phyloP scores from a whole-genome alignment of 2,797 vertebrate genomes.

The Miichthys miiuy region DNA sequence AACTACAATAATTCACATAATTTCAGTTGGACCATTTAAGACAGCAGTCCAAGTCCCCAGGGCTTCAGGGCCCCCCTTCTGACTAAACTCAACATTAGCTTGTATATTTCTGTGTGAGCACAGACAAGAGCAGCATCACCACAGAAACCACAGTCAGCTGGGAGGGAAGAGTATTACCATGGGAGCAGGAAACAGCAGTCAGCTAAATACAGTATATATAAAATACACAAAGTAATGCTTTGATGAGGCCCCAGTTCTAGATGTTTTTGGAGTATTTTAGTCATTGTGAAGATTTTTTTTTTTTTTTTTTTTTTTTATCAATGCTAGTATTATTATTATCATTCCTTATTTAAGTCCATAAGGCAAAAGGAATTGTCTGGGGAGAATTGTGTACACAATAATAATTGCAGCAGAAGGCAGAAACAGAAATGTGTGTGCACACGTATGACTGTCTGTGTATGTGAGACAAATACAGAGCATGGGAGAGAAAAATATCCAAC shows the following conservation, averaged over 20 bases:
- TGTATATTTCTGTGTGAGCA: conserved; percentile 47
- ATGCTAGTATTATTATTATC: neutral
- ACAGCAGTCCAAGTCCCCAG: conserved; percentile 37
- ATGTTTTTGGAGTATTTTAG: conserved; percentile 25
- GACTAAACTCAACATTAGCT: conserved; percentile 42
- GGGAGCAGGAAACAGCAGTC: conserved; percentile 46
- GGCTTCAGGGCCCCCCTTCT: conserved; percentile 7
- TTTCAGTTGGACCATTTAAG: conserved; percentile 58
- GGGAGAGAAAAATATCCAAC: conserved; percentile 28
- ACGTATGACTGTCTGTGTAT: conserved; percentile 3
- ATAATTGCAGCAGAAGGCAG: conserved; percentile 13
- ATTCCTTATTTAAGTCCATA: conserved; percentile 14
- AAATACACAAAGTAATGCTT: conserved; percentile 33
- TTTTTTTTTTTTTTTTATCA: neutral
- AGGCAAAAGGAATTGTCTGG: neutral
- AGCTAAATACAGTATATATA: conserved; percentile 28
- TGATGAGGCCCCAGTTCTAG: conserved; percentile 19
- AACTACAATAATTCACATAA: conserved; percentile 66
- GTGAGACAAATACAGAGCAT: conserved; percentile 26
- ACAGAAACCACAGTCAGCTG: conserved; percentile 47
- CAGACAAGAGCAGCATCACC: conserved; percentile 40
- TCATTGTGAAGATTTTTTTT: neutral
- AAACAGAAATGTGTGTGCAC: neutral
- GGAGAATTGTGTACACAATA: conserved; percentile 18
- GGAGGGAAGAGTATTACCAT: conserved; percentile 42